These are phyloP conservation scores for Perca flavescens DNA, from an alignment of 2,113 vertebrate genomes.

Conservation along the genomic window DNA sequence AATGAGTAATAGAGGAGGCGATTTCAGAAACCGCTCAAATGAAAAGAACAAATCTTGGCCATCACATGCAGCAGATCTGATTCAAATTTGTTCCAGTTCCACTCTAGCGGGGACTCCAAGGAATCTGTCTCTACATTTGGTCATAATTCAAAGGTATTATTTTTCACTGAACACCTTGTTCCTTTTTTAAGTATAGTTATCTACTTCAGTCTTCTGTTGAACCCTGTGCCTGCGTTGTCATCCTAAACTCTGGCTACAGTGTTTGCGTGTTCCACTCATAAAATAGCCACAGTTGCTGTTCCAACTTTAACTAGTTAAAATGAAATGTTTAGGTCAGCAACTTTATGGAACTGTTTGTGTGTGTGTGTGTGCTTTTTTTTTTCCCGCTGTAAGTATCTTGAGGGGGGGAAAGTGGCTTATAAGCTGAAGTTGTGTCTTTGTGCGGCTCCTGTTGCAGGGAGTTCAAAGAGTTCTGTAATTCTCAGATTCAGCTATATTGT, in stretches of 20 bases:
- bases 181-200: neutral
- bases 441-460: slow-evolving; percentile 63
- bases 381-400: slow-evolving; percentile 47
- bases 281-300: slow-evolving; percentile 63
- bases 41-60: slow-evolving; percentile 45
- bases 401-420: slow-evolving; percentile 62
- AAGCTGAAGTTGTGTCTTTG: slow-evolving; percentile 60
- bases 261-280: slow-evolving; percentile 40
- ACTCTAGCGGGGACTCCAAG: slow-evolving; percentile 26
- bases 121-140: slow-evolving; percentile 47
- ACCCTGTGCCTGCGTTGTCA: slow-evolving; percentile 18
- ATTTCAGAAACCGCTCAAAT: slow-evolving; percentile 23
- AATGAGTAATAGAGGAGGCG: neutral
- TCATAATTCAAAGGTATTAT: slow-evolving; percentile 12
- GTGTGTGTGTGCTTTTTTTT: slow-evolving; percentile 2
- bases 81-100: slow-evolving; percentile 56
- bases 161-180: slow-evolving; percentile 6
- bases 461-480: slow-evolving; percentile 72
- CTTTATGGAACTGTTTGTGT: slow-evolving; percentile 10
- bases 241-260: slow-evolving; percentile 12
- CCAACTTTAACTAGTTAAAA: slow-evolving; percentile 51
- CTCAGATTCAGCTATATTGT: slow-evolving; percentile 65
- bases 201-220: slow-evolving; percentile 8
- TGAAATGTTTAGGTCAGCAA: slow-evolving; percentile 74
- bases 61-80: slow-evolving; percentile 38